These are phyloP conservation scores for Aeoliscus strigatus DNA, from an alignment of 2,797 vertebrate species.

Conservation along the genomic window DNA sequence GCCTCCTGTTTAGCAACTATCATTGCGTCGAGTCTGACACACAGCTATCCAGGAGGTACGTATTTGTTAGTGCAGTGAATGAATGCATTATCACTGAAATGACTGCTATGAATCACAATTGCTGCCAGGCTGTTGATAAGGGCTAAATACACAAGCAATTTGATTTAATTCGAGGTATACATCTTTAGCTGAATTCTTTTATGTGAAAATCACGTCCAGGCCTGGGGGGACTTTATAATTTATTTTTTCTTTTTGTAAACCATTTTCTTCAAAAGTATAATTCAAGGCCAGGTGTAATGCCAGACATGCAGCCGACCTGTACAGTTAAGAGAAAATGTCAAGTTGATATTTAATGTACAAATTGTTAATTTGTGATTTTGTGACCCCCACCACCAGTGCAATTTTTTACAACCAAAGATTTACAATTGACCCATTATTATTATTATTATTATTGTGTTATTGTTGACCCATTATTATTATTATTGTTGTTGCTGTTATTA, in stretches of 20 bases:
- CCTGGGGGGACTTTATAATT: constrained; percentile 29
- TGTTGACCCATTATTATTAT: too few species aligned
- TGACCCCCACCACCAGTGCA: too few species aligned
- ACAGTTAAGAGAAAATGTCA: constrained; percentile 10
- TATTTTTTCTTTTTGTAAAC: constrained; percentile 40
- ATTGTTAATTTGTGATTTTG: constrained; percentile 2
- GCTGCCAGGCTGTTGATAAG: constrained; percentile 92
- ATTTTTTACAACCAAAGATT: background rate
- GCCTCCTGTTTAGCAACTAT: constrained; percentile 80
- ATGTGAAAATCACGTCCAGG: constrained; percentile 62
- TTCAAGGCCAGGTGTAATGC: constrained; percentile 21
- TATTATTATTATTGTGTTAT: too few species aligned
- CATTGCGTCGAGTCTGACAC: constrained; percentile 83
- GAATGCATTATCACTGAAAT: constrained; percentile 99
- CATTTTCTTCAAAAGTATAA: constrained; percentile 29
- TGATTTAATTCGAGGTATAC: constrained; percentile 60
- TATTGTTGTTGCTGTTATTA: too few species aligned
- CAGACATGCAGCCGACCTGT: constrained; percentile 3
- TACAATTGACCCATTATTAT: too few species aligned
- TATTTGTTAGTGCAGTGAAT: constrained; percentile 96
- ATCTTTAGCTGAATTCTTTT: constrained; percentile 69
- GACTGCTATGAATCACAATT: constrained; percentile 99
- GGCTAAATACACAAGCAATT: constrained; percentile 70
- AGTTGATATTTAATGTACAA: constrained; percentile 9
- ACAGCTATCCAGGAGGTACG: constrained; percentile 91